Conservation (phyloP, 2,888 invertebrate genomes). For the Drosophila anceps region DNA sequence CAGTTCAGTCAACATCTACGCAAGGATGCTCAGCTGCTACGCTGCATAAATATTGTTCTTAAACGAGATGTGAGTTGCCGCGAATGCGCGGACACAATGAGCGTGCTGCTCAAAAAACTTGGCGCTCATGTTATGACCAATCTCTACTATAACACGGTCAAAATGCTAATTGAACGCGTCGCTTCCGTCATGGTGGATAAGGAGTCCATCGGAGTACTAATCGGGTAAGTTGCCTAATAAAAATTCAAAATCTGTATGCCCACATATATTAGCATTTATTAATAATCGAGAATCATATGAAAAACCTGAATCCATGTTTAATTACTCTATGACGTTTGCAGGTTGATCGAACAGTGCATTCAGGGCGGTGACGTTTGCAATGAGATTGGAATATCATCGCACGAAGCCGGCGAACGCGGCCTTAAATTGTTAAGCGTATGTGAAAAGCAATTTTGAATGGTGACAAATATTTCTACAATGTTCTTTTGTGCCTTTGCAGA, state of each 20-base stretch:
- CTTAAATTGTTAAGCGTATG: conserved; percentile 92
- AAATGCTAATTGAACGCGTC: conserved; percentile 96
- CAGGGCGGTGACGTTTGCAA: conserved; percentile 89
- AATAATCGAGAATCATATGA: background rate
- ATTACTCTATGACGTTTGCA: conserved; percentile 34
- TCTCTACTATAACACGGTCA: conserved; percentile 97
- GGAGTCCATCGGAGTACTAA: conserved; percentile 91
- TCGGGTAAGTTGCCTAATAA: conserved; percentile 85
- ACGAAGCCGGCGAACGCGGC: conserved; percentile 95
- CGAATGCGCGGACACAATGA: conserved; percentile 96
- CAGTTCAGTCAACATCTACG: conserved; percentile 93
- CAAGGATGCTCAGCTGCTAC: conserved; percentile 89
- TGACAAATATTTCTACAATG: background rate
- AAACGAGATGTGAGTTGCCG: conserved; percentile 96
- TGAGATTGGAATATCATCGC: conserved; percentile 92
- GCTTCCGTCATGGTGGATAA: conserved; percentile 98
- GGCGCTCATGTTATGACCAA: conserved; percentile 98
- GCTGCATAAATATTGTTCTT: conserved; percentile 94
- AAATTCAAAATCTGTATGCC: no score
- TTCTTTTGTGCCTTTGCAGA: conserved; percentile 59
- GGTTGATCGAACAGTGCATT: conserved; percentile 89
- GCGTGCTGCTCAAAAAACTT: conserved; percentile 93
- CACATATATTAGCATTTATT: background rate
- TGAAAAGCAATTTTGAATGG: background rate
- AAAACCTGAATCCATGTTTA: conserved; percentile 7